Evolutionary conservation across 2,797 vertebrate species (phyloP).

Genomic region (Macrochelys suwanniensis): DNA sequence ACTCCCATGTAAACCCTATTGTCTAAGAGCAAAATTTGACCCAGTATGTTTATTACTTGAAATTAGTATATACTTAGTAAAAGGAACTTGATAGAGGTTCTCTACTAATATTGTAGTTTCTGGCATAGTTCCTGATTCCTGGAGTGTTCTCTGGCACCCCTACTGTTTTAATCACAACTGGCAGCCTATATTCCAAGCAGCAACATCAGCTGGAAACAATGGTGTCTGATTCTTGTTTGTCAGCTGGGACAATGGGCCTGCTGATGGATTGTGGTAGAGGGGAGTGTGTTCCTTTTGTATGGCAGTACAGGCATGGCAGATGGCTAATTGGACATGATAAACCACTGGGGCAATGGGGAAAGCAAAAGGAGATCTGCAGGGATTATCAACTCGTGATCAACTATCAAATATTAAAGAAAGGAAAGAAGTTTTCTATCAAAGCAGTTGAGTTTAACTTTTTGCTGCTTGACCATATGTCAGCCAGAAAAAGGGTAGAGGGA

Average conservation of each 20-base stretch:
- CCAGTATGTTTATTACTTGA: not conserved
- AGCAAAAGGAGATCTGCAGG: conserved; percentile 78
- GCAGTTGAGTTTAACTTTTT: conserved; percentile 46
- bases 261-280: conserved; percentile 61
- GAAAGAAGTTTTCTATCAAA: conserved; percentile 59
- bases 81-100: not conserved
- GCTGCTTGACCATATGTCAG: conserved; percentile 61
- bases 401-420: conserved; percentile 29
- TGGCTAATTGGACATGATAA: conserved; percentile 91
- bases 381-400: conserved; percentile 81
- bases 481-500: not conserved
- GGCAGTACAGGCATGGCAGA: conserved; percentile 83
- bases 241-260: conserved; percentile 78
- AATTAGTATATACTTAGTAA: not conserved
- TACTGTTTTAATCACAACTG: conserved; percentile 74
- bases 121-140: conserved; percentile 60
- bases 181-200: conserved; percentile 65
- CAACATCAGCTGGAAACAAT: conserved; percentile 77
- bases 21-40: not conserved
- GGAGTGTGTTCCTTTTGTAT: conserved; percentile 72
- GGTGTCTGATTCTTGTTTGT: conserved; percentile 79
- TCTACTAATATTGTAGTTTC: not conserved
- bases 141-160: conserved; percentile 49
- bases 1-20: accelerated
- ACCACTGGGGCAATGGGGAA: conserved; percentile 78